Conservation (phyloP, 2,113 vertebrate genomes). For the Tenebrosternarchus preto region DNA sequence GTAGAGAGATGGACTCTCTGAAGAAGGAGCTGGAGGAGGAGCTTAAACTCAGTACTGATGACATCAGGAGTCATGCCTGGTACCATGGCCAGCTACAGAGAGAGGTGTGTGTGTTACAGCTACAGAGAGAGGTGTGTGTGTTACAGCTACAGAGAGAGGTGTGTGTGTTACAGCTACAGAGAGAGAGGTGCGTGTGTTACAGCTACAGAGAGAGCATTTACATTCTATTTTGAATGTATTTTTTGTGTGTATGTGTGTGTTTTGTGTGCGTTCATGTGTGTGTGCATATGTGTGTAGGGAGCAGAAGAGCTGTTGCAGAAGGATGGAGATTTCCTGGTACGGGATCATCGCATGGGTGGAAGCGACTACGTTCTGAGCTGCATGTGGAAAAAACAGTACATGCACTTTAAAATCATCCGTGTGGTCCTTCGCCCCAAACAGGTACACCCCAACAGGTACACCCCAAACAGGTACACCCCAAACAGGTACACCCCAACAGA, state of each 20-base stretch:
- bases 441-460: slow-evolving; percentile 53
- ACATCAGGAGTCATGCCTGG: slow-evolving; percentile 81
- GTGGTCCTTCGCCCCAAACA: slow-evolving; percentile 80
- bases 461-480: background rate
- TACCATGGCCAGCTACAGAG: slow-evolving; percentile 79
- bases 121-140: background rate
- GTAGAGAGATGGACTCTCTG: slow-evolving; percentile 73
- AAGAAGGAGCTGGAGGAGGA: slow-evolving; percentile 83
- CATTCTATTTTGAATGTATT: slow-evolving; percentile 6
- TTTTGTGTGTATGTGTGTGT: too few species aligned
- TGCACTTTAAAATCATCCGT: slow-evolving; percentile 86
- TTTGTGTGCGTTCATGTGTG: too few species aligned
- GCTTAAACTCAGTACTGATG: slow-evolving; percentile 77
- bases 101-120: slow-evolving; percentile 67
- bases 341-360: slow-evolving; percentile 71
- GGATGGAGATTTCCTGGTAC: slow-evolving; percentile 86
- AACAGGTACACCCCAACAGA: too few species aligned
- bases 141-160: background rate
- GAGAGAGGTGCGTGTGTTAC: too few species aligned
- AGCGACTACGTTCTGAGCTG: slow-evolving; percentile 82
- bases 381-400: slow-evolving; percentile 71
- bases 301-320: slow-evolving; percentile 76
- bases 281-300: slow-evolving; percentile 68
- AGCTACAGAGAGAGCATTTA: too few species aligned
- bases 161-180: background rate